Evolutionary conservation across 1,140 invertebrate species (phyloP).

Genomic region (Anoplophora glabripennis): DNA sequence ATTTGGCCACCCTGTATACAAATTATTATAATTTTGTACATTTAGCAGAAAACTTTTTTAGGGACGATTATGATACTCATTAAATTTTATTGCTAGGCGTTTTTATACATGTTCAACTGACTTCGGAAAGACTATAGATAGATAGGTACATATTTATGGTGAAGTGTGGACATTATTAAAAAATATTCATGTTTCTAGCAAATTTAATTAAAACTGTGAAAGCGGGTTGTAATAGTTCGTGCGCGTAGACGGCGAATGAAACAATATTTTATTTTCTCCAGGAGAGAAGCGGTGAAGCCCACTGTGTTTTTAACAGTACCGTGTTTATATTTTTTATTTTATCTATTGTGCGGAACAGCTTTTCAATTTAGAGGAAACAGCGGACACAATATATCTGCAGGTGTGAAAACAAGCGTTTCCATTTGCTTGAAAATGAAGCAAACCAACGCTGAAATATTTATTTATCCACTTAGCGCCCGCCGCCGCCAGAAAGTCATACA

Average conservation of each 20-base stretch:
- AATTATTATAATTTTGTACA: too few relatives aligned
- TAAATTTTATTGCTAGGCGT: too few relatives aligned
- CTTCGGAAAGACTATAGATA: too few relatives aligned
- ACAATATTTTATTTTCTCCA: constrained; percentile 1
- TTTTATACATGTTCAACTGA: too few relatives aligned
- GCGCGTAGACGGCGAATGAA: not conserved
- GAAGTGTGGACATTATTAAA: too few relatives aligned
- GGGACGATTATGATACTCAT: too few relatives aligned
- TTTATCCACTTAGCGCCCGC: constrained; percentile 34
- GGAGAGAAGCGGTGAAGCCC: too few relatives aligned
- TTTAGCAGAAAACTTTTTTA: too few relatives aligned
- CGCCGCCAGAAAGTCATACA: constrained; percentile 25
- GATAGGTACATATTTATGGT: too few relatives aligned
- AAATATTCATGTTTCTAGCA: too few relatives aligned
- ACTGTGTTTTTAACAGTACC: constrained; percentile 7
- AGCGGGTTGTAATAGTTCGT: not conserved
- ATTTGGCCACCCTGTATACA: too few relatives aligned
- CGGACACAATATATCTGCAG: constrained; percentile 26
- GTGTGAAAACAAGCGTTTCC: constrained; percentile 32
- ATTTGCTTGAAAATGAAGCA: constrained; percentile 31
- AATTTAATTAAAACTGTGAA: too few relatives aligned
- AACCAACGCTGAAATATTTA: constrained; percentile 35
- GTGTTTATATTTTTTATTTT: constrained; percentile 9
- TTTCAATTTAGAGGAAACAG: constrained; percentile 25
- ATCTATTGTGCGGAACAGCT: constrained; percentile 19